Percentiles rank a stretch among this genome's conserved stretches.
Evolutionary conservation across 2,797 vertebrate species (phyloP).

Genomic region (Tragelaphus oryx): DNA sequence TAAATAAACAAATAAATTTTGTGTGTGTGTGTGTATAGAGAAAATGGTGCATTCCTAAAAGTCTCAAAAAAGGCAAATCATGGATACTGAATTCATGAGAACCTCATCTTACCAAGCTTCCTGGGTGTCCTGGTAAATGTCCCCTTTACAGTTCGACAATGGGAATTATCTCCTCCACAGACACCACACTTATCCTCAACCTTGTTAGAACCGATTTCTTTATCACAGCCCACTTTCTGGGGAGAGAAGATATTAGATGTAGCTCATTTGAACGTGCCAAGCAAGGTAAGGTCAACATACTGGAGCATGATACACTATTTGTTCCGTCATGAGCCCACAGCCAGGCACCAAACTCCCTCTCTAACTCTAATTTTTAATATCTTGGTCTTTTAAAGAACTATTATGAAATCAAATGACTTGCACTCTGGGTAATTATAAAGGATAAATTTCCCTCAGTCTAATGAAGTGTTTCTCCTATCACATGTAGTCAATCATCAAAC

Average conservation of each 20-base stretch:
- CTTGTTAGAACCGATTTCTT: constrained; percentile 95
- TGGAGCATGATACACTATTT: not conserved
- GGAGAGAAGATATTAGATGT: constrained; percentile 41
- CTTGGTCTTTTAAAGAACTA: not conserved
- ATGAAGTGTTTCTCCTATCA: not conserved
- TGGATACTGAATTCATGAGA: not conserved
- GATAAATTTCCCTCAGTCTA: not conserved
- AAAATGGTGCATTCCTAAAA: too few species aligned
- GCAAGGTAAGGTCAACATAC: not conserved
- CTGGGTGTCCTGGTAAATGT: constrained; percentile 94
- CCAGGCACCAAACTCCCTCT: not conserved
- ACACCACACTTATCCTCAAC: constrained; percentile 96
- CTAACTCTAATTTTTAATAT: not conserved
- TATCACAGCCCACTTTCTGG: constrained; percentile 97
- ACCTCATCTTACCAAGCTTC: constrained; percentile 90
- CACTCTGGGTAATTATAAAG: not conserved
- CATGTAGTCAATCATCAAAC: not conserved
- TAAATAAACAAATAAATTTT: too few species aligned
- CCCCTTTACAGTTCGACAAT: constrained; percentile 95
- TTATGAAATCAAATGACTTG: not conserved
- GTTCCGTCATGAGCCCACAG: not conserved
- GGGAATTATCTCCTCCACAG: constrained; percentile 95
- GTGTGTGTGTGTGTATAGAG: too few species aligned
- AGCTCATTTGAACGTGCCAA: not conserved
- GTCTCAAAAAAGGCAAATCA: not conserved